Evolutionary conservation across 2,797 vertebrate species (phyloP).

Genomic region (Malacoraja senta): DNA sequence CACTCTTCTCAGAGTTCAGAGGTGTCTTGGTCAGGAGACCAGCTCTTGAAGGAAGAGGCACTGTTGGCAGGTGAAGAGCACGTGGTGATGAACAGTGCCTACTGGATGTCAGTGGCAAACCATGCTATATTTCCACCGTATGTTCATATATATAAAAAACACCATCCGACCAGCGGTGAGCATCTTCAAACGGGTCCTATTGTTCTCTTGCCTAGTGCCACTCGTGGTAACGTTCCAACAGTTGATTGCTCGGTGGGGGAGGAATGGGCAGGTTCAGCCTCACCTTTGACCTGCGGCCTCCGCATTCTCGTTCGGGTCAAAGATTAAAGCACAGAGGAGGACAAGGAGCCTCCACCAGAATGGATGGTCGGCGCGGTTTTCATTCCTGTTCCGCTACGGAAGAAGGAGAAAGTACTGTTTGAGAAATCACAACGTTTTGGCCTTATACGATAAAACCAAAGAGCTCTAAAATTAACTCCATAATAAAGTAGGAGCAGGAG

Average conservation of each 20-base stretch:
- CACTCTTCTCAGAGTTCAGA: background rate
- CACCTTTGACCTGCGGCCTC: constrained; percentile 23
- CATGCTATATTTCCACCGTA: background rate
- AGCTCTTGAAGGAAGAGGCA: background rate
- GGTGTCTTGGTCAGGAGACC: background rate
- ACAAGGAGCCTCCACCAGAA: constrained; percentile 31
- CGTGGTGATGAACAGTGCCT: background rate
- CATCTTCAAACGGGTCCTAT: constrained; percentile 19
- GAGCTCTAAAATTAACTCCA: too few species aligned
- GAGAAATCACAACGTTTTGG: background rate
- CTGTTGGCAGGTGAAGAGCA: background rate
- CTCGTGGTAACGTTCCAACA: background rate
- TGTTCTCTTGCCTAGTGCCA: background rate
- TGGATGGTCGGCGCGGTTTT: constrained; percentile 15
- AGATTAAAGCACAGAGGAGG: background rate
- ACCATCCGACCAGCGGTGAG: constrained; percentile 27
- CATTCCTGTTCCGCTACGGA: background rate
- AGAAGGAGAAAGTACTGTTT: background rate
- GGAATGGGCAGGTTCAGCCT: background rate
- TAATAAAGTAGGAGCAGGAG: too few species aligned
- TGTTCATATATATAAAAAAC: background rate
- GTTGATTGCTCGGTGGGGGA: background rate
- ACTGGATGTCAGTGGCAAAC: background rate
- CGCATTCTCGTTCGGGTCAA: constrained; percentile 21
- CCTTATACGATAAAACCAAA: too few species aligned